These are phyloP conservation scores for Spinus pinus DNA, from an alignment of 2,797 vertebrate species.

Conservation along the genomic window DNA sequence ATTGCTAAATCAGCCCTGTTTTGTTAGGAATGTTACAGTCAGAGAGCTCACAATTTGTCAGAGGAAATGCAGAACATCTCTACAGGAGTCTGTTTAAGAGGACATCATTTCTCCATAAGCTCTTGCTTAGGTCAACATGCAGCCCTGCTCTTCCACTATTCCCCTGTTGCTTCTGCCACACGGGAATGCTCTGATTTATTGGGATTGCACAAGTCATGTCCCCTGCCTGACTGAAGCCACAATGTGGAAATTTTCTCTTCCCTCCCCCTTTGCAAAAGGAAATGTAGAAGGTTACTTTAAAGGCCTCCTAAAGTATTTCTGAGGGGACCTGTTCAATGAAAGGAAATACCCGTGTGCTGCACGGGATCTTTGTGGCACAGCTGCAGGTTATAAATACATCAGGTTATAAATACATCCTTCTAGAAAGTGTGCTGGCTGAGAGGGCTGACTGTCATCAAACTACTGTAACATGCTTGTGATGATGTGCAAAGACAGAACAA, in stretches of 20 bases:
- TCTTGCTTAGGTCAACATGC: slow-evolving; percentile 79
- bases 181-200: slow-evolving; percentile 93
- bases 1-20: slow-evolving; percentile 86
- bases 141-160: slow-evolving; percentile 76
- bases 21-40: slow-evolving; percentile 81
- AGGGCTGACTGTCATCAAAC: not conserved
- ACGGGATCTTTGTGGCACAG: not conserved
- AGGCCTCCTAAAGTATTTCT: not conserved
- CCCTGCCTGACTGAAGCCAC: slow-evolving; percentile 87
- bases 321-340: not conserved
- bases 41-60: slow-evolving; percentile 86
- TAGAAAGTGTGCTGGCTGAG: not conserved
- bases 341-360: not conserved
- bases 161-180: slow-evolving; percentile 89
- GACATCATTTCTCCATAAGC: slow-evolving; percentile 86
- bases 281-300: slow-evolving; percentile 75
- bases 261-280: slow-evolving; percentile 40
- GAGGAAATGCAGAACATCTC: slow-evolving; percentile 78
- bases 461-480: not conserved
- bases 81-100: slow-evolving; percentile 85
- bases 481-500: not conserved
- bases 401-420: not conserved
- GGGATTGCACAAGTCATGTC: slow-evolving; percentile 84
- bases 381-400: not conserved
- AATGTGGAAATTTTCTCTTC: slow-evolving; percentile 81